Evolutionary conservation across 2,797 vertebrate species (phyloP), one percentile per base, ranked within the genome.

Genomic region (Distichodus sexfasciatus): DNA sequence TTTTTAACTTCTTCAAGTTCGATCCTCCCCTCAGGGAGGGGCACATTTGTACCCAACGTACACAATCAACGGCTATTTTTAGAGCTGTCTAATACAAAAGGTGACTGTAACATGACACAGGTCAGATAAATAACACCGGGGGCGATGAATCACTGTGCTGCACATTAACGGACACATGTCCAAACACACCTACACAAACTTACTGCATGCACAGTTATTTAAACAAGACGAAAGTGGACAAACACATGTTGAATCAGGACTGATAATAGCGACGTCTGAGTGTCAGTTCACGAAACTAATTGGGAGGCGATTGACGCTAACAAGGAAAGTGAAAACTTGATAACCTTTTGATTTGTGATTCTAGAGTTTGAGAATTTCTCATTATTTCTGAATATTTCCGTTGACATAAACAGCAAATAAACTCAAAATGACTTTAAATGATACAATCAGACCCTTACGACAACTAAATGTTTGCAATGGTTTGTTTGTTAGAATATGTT

Each of bases 11-110:
- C 73, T 76, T 69, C 48, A 66, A 58, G 35, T 63, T 60, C 60
- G 33, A 58, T 35, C 35, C 62, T 44, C 72, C 26, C 31, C 31
- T 50, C 61, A 41, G 59, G 23, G 55, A 63, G 47, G 21, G 29
- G 19, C 66, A n/a, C 17, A 40, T 68, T 12, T 24, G 15, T 40
- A 35, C 71, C 19, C 44, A 44, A 8, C 69, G 50, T 60, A 40
- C 53, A 82, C 63, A 83, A 79, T 72, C 65, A 31, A 24, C 10
- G 47, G 26, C 77, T 83, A 78, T 83, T 84, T 81, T 71, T 79
- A 76, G 72, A 82, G 17, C 3, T 26, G 59, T 44, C 36, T 72
- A 76, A 76, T 67, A 77, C 69, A 71, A 77, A 74, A 64, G 53
- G 35, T 50, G 72, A 28, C 29, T 28, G 71, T 57, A 73, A 75